These are phyloP conservation scores for Ailurus styani DNA, from an alignment of 2,113 vertebrate genomes.

Conservation along the genomic window DNA sequence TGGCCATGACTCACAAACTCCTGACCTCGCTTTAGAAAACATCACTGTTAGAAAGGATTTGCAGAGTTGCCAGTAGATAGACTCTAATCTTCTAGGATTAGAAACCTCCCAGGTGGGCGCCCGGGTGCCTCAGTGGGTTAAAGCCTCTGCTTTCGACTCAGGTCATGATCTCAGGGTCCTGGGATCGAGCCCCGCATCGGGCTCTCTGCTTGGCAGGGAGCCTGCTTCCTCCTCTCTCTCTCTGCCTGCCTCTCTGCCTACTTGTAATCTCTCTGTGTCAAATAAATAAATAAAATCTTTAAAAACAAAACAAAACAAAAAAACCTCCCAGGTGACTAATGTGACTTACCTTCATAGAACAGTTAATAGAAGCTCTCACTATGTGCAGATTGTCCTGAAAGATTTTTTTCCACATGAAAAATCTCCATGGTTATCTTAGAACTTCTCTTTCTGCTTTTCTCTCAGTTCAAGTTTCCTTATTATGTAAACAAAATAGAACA, in stretches of 20 bases:
- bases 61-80: not conserved
- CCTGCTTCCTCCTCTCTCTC: too few species aligned
- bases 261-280: too few species aligned
- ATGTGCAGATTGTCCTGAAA: not conserved
- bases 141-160: too few species aligned
- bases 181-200: too few species aligned
- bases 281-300: too few species aligned
- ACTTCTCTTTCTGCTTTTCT: not conserved
- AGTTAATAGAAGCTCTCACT: not conserved
- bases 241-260: too few species aligned
- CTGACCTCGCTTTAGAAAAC: not conserved
- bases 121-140: too few species aligned
- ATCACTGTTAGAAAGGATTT: not conserved
- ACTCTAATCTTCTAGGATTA: not conserved
- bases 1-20: not conserved
- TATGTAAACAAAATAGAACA: not conserved
- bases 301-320: too few species aligned
- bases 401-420: not conserved
- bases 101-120: too few species aligned
- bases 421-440: not conserved
- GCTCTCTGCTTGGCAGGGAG: too few species aligned
- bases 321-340: not conserved
- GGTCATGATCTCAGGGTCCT: too few species aligned
- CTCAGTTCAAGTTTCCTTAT: not conserved
- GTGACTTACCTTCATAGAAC: not conserved